Percentiles rank a stretch among this genome's conserved stretches.
Evolutionary conservation across 2,888 invertebrate species (phyloP).

Genomic region (Macroteleia sp.): DNA sequence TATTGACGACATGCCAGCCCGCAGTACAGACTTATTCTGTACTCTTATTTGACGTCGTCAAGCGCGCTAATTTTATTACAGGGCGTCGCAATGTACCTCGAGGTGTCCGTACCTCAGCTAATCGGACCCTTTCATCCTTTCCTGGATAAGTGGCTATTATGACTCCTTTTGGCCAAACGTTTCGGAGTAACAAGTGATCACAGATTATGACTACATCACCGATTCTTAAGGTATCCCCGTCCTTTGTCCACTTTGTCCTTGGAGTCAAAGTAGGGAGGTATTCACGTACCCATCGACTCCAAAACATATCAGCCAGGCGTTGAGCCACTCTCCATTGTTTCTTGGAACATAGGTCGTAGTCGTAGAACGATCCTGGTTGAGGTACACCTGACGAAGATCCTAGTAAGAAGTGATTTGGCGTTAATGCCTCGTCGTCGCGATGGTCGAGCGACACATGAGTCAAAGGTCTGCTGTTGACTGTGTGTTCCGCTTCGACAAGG

Average conservation of each 20-base stretch:
- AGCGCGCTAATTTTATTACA: too few relatives aligned
- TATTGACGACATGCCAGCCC: too few relatives aligned
- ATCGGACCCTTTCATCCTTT: too few relatives aligned
- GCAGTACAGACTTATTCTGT: too few relatives aligned
- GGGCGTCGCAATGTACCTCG: too few relatives aligned
- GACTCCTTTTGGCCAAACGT: too few relatives aligned
- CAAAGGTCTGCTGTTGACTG: slow-evolving; percentile 60
- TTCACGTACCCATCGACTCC: slow-evolving; percentile 19
- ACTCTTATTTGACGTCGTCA: too few relatives aligned
- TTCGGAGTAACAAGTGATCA: background rate
- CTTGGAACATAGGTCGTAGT: too few relatives aligned
- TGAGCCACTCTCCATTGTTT: slow-evolving; percentile 12
- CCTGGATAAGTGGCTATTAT: too few relatives aligned
- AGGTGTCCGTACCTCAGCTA: too few relatives aligned
- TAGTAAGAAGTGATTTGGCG: slow-evolving; percentile 72
- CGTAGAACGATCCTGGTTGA: too few relatives aligned
- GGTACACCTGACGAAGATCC: slow-evolving; percentile 7
- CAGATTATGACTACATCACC: background rate
- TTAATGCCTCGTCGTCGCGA: slow-evolving; percentile 68
- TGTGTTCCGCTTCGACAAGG: background rate
- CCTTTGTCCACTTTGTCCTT: background rate
- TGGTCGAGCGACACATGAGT: slow-evolving; percentile 66
- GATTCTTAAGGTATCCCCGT: background rate
- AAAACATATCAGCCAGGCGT: slow-evolving; percentile 5
- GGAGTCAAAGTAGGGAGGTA: slow-evolving; percentile 3